Evolutionary conservation across 2,888 invertebrate species (phyloP).

Genomic region (Phalangium opilio): DNA sequence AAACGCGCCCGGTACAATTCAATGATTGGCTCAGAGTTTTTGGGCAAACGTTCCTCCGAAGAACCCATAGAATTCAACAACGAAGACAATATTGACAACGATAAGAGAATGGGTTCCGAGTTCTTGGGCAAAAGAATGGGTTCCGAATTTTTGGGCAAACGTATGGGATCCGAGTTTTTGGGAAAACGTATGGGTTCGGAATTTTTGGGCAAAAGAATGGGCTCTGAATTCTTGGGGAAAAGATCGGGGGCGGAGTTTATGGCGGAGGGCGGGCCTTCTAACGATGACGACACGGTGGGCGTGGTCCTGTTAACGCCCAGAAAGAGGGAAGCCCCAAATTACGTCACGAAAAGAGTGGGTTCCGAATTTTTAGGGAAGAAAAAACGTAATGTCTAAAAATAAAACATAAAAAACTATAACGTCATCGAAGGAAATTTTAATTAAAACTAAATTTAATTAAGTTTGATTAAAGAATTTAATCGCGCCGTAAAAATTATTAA

Average conservation of each 20-base stretch:
- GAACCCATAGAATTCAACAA: slow-evolving; percentile 7
- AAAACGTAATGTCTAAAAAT: no score
- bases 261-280: no score
- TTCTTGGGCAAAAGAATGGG: slow-evolving; percentile 16
- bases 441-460: no score
- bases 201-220: slow-evolving; percentile 19
- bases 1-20: no score
- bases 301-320: background rate
- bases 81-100: no score
- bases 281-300: no score
- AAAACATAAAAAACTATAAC: no score
- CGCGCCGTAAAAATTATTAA: no score
- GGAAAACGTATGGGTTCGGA: slow-evolving; percentile 22
- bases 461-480: no score
- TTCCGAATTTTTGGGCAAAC: slow-evolving; percentile 15
- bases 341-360: background rate
- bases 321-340: background rate
- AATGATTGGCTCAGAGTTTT: slow-evolving; percentile 8
- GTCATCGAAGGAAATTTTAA: no score
- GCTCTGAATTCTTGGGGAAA: background rate
- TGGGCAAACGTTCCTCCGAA: slow-evolving; percentile 5
- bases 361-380: background rate
- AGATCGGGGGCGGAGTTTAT: background rate
- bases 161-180: slow-evolving; percentile 8
- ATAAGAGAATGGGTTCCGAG: slow-evolving; percentile 16